These are phyloP conservation scores for Babylonia areolata DNA, from an alignment of 1,140 invertebrate genomes.

Conservation along the genomic window DNA sequence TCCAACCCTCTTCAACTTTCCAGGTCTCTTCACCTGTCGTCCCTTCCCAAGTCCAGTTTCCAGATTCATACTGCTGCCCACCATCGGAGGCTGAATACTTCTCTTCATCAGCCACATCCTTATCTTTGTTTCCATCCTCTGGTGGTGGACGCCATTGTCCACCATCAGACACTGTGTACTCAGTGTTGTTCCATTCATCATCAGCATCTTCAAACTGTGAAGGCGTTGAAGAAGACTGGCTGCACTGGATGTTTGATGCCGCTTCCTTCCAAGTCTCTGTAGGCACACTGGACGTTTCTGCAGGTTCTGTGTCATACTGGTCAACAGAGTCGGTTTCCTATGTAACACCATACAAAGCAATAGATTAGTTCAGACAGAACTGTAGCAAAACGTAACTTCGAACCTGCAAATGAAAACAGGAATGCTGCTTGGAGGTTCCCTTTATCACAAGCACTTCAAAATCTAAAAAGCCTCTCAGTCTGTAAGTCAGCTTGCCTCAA, in stretches of 20 bases:
- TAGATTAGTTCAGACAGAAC: not conserved
- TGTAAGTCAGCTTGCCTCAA: too few relatives aligned
- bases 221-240: not conserved
- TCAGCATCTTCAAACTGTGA: conserved; percentile 21
- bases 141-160: not conserved
- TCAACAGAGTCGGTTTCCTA: not conserved
- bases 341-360: not conserved
- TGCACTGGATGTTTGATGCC: not conserved
- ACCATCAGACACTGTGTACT: not conserved
- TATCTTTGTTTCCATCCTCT: not conserved
- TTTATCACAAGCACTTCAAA: too few relatives aligned
- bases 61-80: not conserved
- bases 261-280: not conserved
- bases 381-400: too few relatives aligned
- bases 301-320: not conserved
- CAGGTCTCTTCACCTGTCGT: too few relatives aligned
- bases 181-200: not conserved
- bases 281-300: not conserved
- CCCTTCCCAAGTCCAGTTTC: not conserved
- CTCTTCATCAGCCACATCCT: not conserved
- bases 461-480: too few relatives aligned
- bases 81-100: not conserved
- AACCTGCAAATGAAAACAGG: too few relatives aligned
- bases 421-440: too few relatives aligned
- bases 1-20: too few relatives aligned